A percentile compares a stretch with the other conserved stretches of the same genome.
phyloP scores from a whole-genome alignment of 2,888 invertebrate genomes.

The Trichacis sp. region DNA sequence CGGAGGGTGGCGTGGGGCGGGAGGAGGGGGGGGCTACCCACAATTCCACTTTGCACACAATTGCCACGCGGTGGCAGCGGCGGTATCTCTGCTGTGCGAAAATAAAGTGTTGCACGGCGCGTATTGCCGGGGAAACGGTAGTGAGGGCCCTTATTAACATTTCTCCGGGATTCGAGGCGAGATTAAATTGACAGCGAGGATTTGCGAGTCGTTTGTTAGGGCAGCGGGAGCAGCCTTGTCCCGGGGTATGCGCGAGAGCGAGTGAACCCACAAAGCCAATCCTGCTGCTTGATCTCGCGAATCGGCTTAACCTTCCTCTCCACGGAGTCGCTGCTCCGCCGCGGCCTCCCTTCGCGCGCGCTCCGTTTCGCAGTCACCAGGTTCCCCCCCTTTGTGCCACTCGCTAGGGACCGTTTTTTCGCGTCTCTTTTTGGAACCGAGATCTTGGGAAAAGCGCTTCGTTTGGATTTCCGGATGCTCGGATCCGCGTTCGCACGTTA shows the following conservation, averaged over 20 bases:
- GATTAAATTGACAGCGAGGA: constrained; percentile 69
- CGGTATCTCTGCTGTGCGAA: constrained; percentile 50
- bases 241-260: constrained; percentile 35
- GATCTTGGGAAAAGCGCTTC: background rate
- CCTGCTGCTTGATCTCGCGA: constrained; percentile 34
- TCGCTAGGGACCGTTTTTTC: constrained; percentile 29
- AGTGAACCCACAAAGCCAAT: constrained; percentile 36
- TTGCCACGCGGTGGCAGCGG: constrained; percentile 50
- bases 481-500: constrained; percentile 2
- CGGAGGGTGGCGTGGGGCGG: constrained; percentile 12
- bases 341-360: constrained; percentile 20
- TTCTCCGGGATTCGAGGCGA: constrained; percentile 67
- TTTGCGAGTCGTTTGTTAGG: constrained; percentile 69
- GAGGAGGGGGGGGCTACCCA: constrained; percentile 14
- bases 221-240: constrained; percentile 30
- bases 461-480: constrained; percentile 5
- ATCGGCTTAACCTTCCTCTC: constrained; percentile 13
- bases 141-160: constrained; percentile 67
- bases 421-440: constrained; percentile 12
- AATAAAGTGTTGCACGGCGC: constrained; percentile 50
- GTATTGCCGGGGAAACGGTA: constrained; percentile 49
- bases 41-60: constrained; percentile 57
- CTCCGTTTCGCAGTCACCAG: background rate
- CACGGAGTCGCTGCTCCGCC: too few relatives aligned
- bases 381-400: constrained; percentile 30